These are phyloP conservation scores for Sceloporus tristichus DNA, from an alignment of 2,113 vertebrate genomes.

Conservation along the genomic window DNA sequence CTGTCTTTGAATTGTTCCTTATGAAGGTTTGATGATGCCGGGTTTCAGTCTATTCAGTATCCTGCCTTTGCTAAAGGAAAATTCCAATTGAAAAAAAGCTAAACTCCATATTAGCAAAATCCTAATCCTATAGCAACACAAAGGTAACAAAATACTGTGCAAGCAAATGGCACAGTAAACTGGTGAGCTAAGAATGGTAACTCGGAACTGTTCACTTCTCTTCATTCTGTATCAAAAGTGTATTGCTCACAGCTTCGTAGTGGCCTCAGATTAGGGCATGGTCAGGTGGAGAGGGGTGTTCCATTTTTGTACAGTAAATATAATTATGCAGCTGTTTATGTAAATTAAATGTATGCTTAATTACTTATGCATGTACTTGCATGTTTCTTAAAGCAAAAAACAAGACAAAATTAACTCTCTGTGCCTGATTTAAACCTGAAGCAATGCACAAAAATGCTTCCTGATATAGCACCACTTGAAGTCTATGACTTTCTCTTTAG, in stretches of 20 bases:
- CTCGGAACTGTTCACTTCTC: not conserved
- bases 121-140: no score
- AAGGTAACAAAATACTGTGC: no score
- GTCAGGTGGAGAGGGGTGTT: no score
- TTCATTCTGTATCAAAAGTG: not conserved
- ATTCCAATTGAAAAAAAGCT: no score
- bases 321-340: not conserved
- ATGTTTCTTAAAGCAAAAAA: not conserved
- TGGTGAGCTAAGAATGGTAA: not conserved
- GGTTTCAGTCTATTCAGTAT: not conserved
- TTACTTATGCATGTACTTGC: not conserved
- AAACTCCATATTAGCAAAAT: no score
- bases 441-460: slow-evolving; percentile 38
- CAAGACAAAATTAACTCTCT: not conserved
- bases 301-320: not conserved
- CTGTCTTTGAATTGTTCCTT: not conserved
- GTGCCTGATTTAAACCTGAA: not conserved
- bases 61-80: not conserved
- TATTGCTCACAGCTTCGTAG: not conserved
- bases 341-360: not conserved
- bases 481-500: slow-evolving; percentile 34
- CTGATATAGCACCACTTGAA: not conserved
- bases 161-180: not conserved
- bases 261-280: not conserved
- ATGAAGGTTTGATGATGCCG: not conserved